Conservation (phyloP, 92 coral and sea anemone species). For the Actinernus sp. region DNA sequence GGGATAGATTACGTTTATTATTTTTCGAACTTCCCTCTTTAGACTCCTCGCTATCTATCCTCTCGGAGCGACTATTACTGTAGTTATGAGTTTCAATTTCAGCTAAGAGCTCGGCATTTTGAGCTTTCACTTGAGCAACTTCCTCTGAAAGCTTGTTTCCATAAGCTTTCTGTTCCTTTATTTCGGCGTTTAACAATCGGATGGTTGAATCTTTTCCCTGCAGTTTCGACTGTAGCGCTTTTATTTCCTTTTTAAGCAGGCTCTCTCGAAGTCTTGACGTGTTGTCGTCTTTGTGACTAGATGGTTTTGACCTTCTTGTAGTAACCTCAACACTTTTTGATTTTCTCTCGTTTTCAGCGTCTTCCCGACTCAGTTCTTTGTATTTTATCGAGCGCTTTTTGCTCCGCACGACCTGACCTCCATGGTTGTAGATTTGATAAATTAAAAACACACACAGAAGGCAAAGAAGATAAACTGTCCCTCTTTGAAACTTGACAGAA, state of each 20-base stretch:
- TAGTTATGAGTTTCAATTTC: conserved; percentile 26
- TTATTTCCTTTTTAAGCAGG: conserved; percentile 25
- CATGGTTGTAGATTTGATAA: conserved; percentile 64
- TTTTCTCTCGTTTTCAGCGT: too few relatives aligned
- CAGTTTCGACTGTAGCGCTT: conserved; percentile 45
- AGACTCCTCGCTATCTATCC: not conserved
- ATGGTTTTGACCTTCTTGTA: not conserved
- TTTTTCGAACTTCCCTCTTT: conserved; percentile 7
- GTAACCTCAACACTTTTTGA: too few relatives aligned
- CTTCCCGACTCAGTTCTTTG: not conserved
- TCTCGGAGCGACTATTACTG: not conserved
- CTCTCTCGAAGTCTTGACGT: not conserved
- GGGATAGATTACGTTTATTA: not conserved
- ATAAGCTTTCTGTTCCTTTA: conserved; percentile 22
- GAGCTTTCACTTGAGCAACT: conserved; percentile 37
- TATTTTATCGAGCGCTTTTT: not conserved
- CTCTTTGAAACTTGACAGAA: conserved; percentile 72
- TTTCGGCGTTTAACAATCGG: conserved; percentile 38
- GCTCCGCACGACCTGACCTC: conserved; percentile 10
- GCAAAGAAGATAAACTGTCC: conserved; percentile 47
- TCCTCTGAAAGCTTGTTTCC: conserved; percentile 32
- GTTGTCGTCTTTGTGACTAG: not conserved
- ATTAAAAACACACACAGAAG: conserved; percentile 34
- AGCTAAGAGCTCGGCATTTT: conserved; percentile 39
- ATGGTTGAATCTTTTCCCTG: conserved; percentile 31